Conservation (phyloP, 2,113 vertebrate genomes). For the Hymenochirus boettgeri region DNA sequence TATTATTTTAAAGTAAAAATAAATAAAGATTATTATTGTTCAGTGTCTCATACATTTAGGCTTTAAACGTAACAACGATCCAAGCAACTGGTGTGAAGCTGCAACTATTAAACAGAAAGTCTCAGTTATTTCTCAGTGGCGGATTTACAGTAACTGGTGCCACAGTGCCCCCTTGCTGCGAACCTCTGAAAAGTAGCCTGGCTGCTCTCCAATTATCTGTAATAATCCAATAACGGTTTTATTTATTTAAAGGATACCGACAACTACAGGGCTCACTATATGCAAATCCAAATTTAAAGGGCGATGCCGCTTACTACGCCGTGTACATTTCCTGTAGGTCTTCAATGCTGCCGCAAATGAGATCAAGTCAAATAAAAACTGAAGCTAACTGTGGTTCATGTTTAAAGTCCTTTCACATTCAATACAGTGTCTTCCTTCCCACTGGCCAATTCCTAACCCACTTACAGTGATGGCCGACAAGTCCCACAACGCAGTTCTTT, state of each 20-base stretch:
- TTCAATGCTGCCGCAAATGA: neutral
- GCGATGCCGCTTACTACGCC: neutral
- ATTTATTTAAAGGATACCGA: neutral
- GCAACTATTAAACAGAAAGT: too few species aligned
- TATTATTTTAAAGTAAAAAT: slow-evolving; percentile 61
- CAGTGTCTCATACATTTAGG: slow-evolving; percentile 58
- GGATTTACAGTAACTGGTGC: slow-evolving; percentile 32
- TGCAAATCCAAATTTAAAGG: neutral
- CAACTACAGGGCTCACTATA: neutral
- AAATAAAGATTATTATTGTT: slow-evolving; percentile 63
- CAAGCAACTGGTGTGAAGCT: slow-evolving; percentile 47
- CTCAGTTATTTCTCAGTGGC: too few species aligned
- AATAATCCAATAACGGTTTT: neutral
- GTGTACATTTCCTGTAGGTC: neutral
- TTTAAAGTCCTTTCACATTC: slow-evolving; percentile 49
- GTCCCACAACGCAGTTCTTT: slow-evolving; percentile 50
- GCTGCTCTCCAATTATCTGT: neutral
- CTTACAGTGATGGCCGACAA: slow-evolving; percentile 53
- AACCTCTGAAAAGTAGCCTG: neutral
- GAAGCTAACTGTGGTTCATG: slow-evolving; percentile 58
- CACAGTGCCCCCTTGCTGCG: slow-evolving; percentile 11
- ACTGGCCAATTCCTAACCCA: slow-evolving; percentile 43
- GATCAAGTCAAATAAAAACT: slow-evolving; percentile 50
- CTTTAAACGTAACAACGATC: slow-evolving; percentile 56
- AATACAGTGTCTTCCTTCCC: slow-evolving; percentile 52